Conservation (phyloP, 2,797 vertebrate genomes). For the Schizopygopsis malacanthus region DNA sequence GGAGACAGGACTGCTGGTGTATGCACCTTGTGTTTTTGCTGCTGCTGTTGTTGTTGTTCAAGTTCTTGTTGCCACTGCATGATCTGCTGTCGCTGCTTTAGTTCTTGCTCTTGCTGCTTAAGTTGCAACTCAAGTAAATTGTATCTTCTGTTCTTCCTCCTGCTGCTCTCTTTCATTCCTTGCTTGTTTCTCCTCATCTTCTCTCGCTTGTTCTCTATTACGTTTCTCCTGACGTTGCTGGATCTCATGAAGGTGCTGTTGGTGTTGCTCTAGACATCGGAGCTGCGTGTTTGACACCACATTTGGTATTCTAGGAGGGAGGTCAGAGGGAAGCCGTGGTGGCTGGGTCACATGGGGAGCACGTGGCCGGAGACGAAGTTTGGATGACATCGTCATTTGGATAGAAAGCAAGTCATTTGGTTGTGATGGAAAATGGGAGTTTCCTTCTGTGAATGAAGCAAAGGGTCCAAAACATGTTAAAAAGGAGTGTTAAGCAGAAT, state of each 20-base stretch:
- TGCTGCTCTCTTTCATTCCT: conserved; percentile 65
- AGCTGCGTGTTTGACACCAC: conserved; percentile 74
- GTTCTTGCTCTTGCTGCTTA: conserved; percentile 76
- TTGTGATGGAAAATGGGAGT: background rate
- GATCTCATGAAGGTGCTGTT: conserved; percentile 76
- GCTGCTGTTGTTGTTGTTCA: conserved; percentile 63
- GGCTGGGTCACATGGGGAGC: conserved; percentile 39
- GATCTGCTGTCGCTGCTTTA: conserved; percentile 78
- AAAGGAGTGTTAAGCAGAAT: conserved; percentile 53
- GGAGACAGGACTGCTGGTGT: conserved; percentile 67
- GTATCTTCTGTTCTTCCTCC: conserved; percentile 62
- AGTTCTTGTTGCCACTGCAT: conserved; percentile 81
- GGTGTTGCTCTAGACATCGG: conserved; percentile 76
- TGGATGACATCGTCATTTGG: conserved; percentile 46
- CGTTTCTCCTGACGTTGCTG: conserved; percentile 75
- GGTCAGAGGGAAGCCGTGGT: conserved; percentile 72
- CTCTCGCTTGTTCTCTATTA: conserved; percentile 55
- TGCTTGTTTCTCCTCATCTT: conserved; percentile 64
- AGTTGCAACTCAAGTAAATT: conserved; percentile 72
- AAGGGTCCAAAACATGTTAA: conserved; percentile 41
- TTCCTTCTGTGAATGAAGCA: conserved; percentile 52
- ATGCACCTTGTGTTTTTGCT: conserved; percentile 63
- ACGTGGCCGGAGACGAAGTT: conserved; percentile 32
- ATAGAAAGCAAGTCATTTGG: conserved; percentile 31
- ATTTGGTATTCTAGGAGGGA: conserved; percentile 70